Evolutionary conservation across 2,113 vertebrate genomes (phyloP), one percentile per base, ranked within the genome.

Genomic region (Romanogobio albipinnatus): DNA sequence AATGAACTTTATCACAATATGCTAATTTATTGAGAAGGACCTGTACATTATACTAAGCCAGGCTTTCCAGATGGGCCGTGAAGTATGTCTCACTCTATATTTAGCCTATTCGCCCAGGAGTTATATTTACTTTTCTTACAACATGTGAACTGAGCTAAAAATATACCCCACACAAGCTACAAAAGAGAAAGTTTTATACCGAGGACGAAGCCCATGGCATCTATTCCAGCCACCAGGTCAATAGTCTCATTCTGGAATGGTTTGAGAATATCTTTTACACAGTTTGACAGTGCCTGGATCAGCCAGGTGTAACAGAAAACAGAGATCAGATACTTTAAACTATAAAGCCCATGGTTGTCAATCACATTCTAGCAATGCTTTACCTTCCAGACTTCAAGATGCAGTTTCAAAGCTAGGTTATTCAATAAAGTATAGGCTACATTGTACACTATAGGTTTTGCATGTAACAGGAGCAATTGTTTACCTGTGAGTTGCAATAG

Each of bases 131-230:
- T 17, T 29, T 82, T 58, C 43, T 29, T 58, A 51, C 26, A 84
- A 53, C 62, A 74, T 76, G 61, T 86, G 75, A 47, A 73, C 81
- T 47, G 70, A 13, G 56, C 81, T 84, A 76, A 77, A 92, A 91
- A 87, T 90, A 59, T n/a, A 51, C 14, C 7, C n/a, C 5, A 11
- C 2, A 59, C 36, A 59, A 62, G n/a, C 58, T 33, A 49, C 47
- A 71, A 76, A 83, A 45, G 26, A 51, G 33, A 76, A 39, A 19
- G 22, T 10, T 68, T 51, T 85, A 92, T 93, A 97, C 97, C 96
- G 8, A 97, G 92, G 84, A 98, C 95, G 85, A 97, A 97, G 83
- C 97, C 96, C 96, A 97, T 97, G 84, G 96, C 96, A 1, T 97
- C 96, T 0, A 97, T 96, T 26, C 96, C 96, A 0, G 92, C 95